A percentile compares a stretch with the other conserved stretches of the same genome.
phyloP scores from a whole-genome alignment of 2,888 invertebrate species.

The Drosophila diplacantha region DNA sequence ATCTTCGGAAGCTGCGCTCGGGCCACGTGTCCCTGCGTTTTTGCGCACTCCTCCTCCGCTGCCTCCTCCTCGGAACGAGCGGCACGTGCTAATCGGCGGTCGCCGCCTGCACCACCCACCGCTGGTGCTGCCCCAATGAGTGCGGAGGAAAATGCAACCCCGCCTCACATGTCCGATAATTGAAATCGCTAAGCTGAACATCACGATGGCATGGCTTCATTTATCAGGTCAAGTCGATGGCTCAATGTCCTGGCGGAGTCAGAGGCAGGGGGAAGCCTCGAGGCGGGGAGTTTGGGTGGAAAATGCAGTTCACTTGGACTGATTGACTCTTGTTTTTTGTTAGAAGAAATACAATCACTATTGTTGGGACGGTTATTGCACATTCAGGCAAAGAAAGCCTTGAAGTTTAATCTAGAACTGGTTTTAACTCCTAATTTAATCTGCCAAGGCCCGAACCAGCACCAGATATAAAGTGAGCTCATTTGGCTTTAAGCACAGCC shows the following conservation, averaged over 20 bases:
- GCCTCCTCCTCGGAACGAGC: slow-evolving; percentile 37
- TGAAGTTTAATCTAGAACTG: neutral
- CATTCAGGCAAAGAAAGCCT: neutral
- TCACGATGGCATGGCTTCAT: slow-evolving; percentile 60
- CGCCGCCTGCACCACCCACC: slow-evolving; percentile 45
- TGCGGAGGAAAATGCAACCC: slow-evolving; percentile 6
- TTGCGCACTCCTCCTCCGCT: neutral
- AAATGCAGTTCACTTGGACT: slow-evolving; percentile 42
- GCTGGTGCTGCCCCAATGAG: slow-evolving; percentile 3
- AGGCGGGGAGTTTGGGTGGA: neutral
- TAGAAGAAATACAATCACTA: neutral
- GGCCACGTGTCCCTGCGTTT: slow-evolving; percentile 58
- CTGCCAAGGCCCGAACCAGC: fast-evolving
- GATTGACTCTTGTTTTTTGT: slow-evolving; percentile 47
- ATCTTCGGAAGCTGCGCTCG: slow-evolving; percentile 54
- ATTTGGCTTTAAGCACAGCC: slow-evolving; percentile 21
- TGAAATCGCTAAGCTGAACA: slow-evolving; percentile 62
- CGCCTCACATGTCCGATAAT: slow-evolving; percentile 56
- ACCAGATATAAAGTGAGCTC: slow-evolving; percentile 3
- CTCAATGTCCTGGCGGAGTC: slow-evolving; percentile 8
- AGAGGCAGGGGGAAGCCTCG: neutral
- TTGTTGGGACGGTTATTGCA: neutral
- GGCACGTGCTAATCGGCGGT: slow-evolving; percentile 73
- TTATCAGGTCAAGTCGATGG: slow-evolving; percentile 50
- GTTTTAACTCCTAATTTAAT: neutral